phyloP scores from a whole-genome alignment of 2,113 vertebrate species.

The Triplophysa dalaica region DNA sequence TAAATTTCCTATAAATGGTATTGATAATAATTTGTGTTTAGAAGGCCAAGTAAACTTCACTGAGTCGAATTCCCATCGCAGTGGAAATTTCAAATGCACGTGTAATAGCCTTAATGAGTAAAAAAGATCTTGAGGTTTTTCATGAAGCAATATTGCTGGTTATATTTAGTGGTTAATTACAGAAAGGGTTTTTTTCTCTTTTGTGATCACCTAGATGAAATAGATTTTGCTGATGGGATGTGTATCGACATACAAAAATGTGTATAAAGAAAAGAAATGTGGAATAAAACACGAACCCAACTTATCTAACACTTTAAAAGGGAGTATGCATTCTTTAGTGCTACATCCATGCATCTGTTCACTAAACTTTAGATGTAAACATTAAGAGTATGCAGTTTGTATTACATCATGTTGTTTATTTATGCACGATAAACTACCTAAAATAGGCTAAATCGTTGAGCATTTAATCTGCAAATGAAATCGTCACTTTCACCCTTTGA shows the following conservation, averaged over 20 bases:
- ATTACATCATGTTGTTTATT: no score
- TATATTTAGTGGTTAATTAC: neutral
- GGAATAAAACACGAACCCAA: neutral
- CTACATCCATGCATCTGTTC: no score
- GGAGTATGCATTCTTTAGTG: no score
- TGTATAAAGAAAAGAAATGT: neutral
- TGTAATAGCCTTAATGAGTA: conserved; percentile 11
- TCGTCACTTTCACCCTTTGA: neutral
- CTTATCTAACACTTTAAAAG: no score
- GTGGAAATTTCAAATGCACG: neutral
- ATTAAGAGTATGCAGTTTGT: no score
- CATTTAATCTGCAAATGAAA: neutral
- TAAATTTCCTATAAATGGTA: conserved; percentile 41
- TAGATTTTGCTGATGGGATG: neutral
- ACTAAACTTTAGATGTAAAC: no score
- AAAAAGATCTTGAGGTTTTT: conserved; percentile 12
- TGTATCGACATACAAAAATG: no score
- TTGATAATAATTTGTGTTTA: conserved; percentile 32
- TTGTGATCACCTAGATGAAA: neutral
- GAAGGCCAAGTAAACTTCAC: conserved; percentile 29
- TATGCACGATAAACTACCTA: no score
- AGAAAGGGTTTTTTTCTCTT: neutral
- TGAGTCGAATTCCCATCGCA: neutral
- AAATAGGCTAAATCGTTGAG: no score
- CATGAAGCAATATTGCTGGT: neutral